A percentile compares a stretch with the other conserved stretches of the same genome.
Evolutionary conservation across 1,140 invertebrate genomes (phyloP).

Genomic region (Magallana angulata): DNA sequence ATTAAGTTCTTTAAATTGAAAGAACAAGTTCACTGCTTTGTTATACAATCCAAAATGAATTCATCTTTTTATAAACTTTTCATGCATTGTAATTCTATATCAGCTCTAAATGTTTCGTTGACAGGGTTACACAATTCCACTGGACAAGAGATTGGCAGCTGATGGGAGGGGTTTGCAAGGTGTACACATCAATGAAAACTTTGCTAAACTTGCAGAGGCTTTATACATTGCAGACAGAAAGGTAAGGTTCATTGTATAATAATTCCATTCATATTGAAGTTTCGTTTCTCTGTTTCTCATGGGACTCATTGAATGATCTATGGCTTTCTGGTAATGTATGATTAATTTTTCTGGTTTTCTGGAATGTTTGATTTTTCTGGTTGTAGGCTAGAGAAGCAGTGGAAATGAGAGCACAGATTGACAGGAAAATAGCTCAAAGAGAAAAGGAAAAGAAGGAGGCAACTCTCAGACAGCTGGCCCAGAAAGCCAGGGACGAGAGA

Average conservation of each 20-base stretch:
- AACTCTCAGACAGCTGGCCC: slow-evolving; percentile 93
- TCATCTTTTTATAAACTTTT: no score
- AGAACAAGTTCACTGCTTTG: no score
- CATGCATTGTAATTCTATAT: no score
- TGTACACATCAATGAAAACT: slow-evolving; percentile 99
- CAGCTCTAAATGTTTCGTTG: slow-evolving; percentile 14
- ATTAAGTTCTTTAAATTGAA: no score
- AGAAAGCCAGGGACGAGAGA: slow-evolving; percentile 96
- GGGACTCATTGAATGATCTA: no score
- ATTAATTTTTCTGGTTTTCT: not conserved
- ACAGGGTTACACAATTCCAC: slow-evolving; percentile 95
- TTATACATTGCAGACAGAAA: slow-evolving; percentile 99
- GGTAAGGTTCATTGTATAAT: slow-evolving; percentile 66
- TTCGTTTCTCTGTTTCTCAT: no score
- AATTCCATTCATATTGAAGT: no score
- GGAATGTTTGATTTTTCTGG: slow-evolving; percentile 23
- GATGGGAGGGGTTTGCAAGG: slow-evolving; percentile 98
- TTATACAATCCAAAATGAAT: no score
- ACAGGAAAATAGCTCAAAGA: slow-evolving; percentile 97
- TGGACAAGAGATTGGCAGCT: slow-evolving; percentile 98
- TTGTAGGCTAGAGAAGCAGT: slow-evolving; percentile 93
- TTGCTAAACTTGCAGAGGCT: slow-evolving; percentile 98
- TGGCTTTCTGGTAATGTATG: no score
- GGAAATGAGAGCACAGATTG: slow-evolving; percentile 96
- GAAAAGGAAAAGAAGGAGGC: slow-evolving; percentile 99